Evolutionary conservation across 2,113 vertebrate species (phyloP), one percentile per base, ranked within the genome.

Genomic region (Antechinus flavipes): DNA sequence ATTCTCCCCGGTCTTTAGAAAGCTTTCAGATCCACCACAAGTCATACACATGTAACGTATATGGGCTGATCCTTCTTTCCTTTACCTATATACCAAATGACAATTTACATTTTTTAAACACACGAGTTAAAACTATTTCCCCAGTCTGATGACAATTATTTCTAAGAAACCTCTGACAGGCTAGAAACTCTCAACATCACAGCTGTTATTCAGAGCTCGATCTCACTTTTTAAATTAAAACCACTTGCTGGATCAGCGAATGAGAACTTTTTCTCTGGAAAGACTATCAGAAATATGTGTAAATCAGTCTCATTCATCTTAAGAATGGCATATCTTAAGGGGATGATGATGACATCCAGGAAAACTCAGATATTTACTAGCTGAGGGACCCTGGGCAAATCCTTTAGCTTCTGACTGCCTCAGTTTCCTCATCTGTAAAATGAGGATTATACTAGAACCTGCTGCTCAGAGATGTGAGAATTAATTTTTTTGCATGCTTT

Each of bases 1-100:
- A 98, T 98, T 98, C 96, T 97, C 96, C 50, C 47, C 96, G 90
- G 97, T 97, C 98, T 98, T 97, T 96, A 97, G 96, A 97, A 98
- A 98, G 97, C 97, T 98, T 98, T 98, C 97, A 98, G 97, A 93
- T 30, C 53, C 61, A 97, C 91, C 95, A 91, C 25, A 95, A 97
- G 95, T 97, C 98, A 96, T 93, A 96, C 94, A 96, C 90, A 91
- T 0, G 53, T 95, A 98, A 97, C 95, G 94, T 98, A 98, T 96
- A 97, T 94, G 91, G 96, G 97, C 97, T 90, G 95, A 92, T 95
- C 98, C 91, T 97, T 96, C 96, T 96, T 97, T 97, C 93, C 95
- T 95, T 84, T 94, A 97, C 76, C 95, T 96, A 97, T 96, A 97
- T 96, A 98, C 46, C 55, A 91, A 97, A 90, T 54, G 93, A 96